phyloP scores from a whole-genome alignment of 2,113 vertebrate genomes.

The Hystrix brachyura region DNA sequence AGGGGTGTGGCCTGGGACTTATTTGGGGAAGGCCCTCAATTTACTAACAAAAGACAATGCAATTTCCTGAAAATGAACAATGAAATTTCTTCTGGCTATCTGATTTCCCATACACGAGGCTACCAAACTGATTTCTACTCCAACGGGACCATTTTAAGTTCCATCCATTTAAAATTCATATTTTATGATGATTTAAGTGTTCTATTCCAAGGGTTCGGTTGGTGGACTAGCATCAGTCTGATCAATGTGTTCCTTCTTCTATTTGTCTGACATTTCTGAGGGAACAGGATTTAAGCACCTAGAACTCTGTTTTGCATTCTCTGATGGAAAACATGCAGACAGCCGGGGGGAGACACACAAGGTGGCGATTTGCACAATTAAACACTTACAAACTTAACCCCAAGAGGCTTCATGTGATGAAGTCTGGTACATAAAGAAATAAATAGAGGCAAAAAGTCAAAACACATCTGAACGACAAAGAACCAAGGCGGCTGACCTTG shows the following conservation, averaged over 20 bases:
- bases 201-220: background rate
- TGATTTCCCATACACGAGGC: background rate
- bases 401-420: background rate
- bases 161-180: background rate
- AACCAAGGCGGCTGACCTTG: background rate
- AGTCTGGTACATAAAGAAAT: constrained; percentile 46
- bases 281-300: constrained; percentile 43
- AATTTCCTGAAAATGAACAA: background rate
- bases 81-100: constrained; percentile 3
- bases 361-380: background rate
- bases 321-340: constrained; percentile 19
- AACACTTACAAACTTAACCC: constrained; percentile 31
- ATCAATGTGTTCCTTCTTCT: background rate
- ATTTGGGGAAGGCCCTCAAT: background rate
- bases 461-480: constrained; percentile 43
- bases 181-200: background rate
- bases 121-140: background rate
- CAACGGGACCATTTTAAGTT: background rate
- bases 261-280: background rate
- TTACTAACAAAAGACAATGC: constrained; percentile 24
- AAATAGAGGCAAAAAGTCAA: constrained; percentile 58
- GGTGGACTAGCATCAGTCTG: background rate
- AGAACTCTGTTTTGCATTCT: constrained; percentile 56
- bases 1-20: background rate
- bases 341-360: background rate